Percentiles rank a stretch among this genome's conserved stretches.
Evolutionary conservation across 1,140 invertebrate species (phyloP).

Genomic region (Drosophila rhopaloa): DNA sequence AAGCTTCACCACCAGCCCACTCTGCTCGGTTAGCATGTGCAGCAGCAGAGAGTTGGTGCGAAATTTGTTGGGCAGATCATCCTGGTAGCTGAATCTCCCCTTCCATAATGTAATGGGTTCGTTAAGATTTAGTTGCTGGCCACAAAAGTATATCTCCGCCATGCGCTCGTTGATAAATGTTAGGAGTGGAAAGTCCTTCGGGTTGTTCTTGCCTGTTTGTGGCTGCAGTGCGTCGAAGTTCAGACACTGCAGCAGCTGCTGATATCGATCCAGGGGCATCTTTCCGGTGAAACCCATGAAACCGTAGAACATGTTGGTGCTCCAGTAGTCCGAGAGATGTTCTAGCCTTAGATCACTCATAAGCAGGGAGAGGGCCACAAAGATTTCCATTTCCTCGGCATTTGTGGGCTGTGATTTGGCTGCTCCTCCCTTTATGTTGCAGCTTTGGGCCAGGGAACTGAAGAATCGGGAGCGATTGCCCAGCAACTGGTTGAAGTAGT

Average conservation of each 20-base stretch:
- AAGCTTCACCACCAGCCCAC: constrained; percentile 58
- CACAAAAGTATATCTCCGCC: constrained; percentile 59
- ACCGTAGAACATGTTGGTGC: constrained; percentile 28
- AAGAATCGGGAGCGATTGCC: constrained; percentile 60
- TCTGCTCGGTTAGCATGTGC: constrained; percentile 65
- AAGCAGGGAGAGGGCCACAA: constrained; percentile 55
- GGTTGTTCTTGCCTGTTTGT: not conserved
- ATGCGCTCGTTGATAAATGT: constrained; percentile 61
- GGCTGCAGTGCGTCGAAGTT: constrained; percentile 43
- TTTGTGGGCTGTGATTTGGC: constrained; percentile 3
- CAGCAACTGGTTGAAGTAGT: constrained; percentile 64
- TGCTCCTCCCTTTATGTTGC: constrained; percentile 19
- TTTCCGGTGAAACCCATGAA: constrained; percentile 57
- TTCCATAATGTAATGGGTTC: constrained; percentile 67
- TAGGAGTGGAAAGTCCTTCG: constrained; percentile 20
- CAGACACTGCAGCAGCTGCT: constrained; percentile 41
- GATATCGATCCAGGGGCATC: constrained; percentile 51
- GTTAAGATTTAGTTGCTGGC: constrained; percentile 62
- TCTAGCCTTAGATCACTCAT: constrained; percentile 57
- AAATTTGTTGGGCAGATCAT: constrained; percentile 50
- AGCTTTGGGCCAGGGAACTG: constrained; percentile 30
- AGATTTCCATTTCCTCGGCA: constrained; percentile 65
- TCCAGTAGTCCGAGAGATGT: constrained; percentile 60
- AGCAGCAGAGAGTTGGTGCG: constrained; percentile 54
- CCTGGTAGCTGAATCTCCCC: constrained; percentile 46